Evolutionary conservation across 2,888 invertebrate genomes (phyloP).

Genomic region (Falcaria lacertinaria): DNA sequence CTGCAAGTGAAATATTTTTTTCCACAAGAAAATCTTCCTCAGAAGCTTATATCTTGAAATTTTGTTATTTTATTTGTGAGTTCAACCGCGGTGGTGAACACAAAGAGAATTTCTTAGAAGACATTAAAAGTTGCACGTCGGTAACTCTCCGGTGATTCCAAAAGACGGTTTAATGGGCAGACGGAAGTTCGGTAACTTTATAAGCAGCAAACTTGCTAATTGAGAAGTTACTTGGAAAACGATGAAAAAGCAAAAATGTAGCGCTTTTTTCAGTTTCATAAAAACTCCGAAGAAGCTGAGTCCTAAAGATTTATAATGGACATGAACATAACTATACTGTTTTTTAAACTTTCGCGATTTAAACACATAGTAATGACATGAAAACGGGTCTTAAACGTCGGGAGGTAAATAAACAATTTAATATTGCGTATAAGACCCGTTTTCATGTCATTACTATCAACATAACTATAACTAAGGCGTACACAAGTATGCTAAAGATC

Average conservation of each 20-base stretch:
- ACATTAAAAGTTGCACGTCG: constrained; percentile 64
- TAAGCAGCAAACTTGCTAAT: constrained; percentile 45
- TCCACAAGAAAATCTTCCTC: not conserved
- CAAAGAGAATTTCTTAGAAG: constrained; percentile 51
- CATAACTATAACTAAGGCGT: too few species aligned
- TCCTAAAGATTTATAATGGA: too few species aligned
- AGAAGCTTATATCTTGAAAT: constrained; percentile 11
- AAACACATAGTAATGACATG: too few species aligned
- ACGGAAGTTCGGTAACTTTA: constrained; percentile 39
- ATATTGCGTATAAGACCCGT: too few species aligned
- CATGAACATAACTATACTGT: too few species aligned
- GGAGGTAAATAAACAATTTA: too few species aligned
- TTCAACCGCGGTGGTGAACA: constrained; percentile 28
- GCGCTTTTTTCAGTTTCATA: too few species aligned
- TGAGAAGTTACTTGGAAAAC: not conserved
- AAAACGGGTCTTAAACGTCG: too few species aligned
- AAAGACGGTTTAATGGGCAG: constrained; percentile 42
- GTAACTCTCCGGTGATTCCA: constrained; percentile 35
- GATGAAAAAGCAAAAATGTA: constrained; percentile 1
- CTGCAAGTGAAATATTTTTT: not conserved
- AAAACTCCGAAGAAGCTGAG: too few species aligned
- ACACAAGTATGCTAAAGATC: too few species aligned
- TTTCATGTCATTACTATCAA: too few species aligned
- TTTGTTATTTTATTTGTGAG: constrained; percentile 36
- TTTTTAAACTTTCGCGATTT: too few species aligned